Conservation (phyloP, 1,140 invertebrate genomes). For the Ridgeia piscesae region DNA sequence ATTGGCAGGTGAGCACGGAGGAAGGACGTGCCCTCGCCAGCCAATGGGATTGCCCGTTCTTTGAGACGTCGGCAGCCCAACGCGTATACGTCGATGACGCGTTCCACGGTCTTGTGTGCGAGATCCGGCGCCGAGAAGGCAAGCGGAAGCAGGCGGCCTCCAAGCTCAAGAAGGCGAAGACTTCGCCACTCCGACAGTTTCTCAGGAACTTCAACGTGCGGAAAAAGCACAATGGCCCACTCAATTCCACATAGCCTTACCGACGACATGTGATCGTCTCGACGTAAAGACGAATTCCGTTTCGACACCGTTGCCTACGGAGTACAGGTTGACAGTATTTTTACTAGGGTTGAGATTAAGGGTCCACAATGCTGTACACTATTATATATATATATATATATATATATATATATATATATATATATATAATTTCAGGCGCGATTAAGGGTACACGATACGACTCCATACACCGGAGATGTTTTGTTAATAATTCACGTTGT, state of each 20-base stretch:
- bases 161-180: constrained; percentile 3
- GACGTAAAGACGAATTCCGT: not conserved
- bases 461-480: not conserved
- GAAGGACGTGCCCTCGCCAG: constrained; percentile 65
- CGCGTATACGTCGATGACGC: constrained; percentile 54
- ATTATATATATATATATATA: too few relatives aligned
- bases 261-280: not conserved
- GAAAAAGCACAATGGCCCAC: not conserved
- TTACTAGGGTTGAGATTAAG: not conserved
- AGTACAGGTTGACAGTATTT: not conserved
- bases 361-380: not conserved
- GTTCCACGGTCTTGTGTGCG: constrained; percentile 56
- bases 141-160: constrained; percentile 27
- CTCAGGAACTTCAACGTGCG: not conserved
- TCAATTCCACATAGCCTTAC: not conserved
- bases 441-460: not conserved
- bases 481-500: not conserved
- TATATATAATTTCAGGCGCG: not conserved
- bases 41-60: constrained; percentile 49
- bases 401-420: too few relatives aligned
- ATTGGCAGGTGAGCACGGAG: constrained; percentile 63
- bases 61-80: constrained; percentile 49
- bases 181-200: not conserved
- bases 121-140: constrained; percentile 52
- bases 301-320: not conserved